Evolutionary conservation across 2,113 vertebrate species (phyloP).

Genomic region (Nothoprocta pentlandii): DNA sequence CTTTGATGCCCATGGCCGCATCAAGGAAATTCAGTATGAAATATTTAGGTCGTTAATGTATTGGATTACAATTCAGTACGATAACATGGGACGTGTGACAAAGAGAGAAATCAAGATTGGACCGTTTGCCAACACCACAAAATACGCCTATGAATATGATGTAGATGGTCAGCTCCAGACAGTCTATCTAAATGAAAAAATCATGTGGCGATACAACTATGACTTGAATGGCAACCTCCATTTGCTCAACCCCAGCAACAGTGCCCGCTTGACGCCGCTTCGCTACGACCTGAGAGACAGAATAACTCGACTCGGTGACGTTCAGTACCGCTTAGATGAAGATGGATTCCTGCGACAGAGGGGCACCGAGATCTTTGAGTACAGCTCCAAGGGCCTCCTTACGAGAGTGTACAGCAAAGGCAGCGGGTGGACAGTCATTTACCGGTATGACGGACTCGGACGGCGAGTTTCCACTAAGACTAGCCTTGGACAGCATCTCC

Average conservation of each 20-base stretch:
- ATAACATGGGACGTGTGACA: conserved; percentile 92
- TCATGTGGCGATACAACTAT: conserved; percentile 97
- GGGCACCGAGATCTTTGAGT: conserved; percentile 95
- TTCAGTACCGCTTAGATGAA: conserved; percentile 95
- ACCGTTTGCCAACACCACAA: conserved; percentile 98
- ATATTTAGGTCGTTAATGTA: conserved; percentile 97
- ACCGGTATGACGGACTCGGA: conserved; percentile 94
- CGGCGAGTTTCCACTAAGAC: conserved; percentile 93
- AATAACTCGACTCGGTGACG: conserved; percentile 95
- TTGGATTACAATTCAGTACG: conserved; percentile 98
- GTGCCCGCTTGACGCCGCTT: conserved; percentile 88
- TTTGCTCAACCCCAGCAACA: conserved; percentile 91
- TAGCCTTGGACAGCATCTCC: conserved; percentile 92
- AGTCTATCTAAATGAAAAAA: conserved; percentile 95
- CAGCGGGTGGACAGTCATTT: conserved; percentile 93
- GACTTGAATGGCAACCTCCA: conserved; percentile 98
- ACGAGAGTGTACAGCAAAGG: conserved; percentile 96
- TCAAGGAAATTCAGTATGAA: conserved; percentile 98
- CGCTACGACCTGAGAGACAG: conserved; percentile 95
- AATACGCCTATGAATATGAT: conserved; percentile 94
- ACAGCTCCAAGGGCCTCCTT: conserved; percentile 95
- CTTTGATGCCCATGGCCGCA: conserved; percentile 94
- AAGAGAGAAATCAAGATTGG: conserved; percentile 97
- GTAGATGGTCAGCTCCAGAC: conserved; percentile 96
- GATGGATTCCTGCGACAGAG: conserved; percentile 95